Evolutionary conservation across 2,888 invertebrate species (phyloP), one percentile per base, ranked within the genome.

Genomic region (Gryllus longicercus): DNA sequence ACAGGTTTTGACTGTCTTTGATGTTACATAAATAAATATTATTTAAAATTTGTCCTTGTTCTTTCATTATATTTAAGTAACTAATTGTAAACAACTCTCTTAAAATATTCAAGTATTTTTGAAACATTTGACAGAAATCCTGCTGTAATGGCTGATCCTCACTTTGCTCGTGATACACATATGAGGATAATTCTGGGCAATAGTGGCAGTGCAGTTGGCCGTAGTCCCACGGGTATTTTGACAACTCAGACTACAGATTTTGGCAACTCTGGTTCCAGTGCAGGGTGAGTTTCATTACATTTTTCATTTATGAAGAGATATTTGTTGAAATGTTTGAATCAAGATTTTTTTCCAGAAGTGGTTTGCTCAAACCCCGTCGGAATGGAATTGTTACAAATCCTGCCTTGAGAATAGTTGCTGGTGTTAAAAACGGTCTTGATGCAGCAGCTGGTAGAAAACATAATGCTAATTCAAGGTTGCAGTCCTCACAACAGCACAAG

Each of bases 371-470:
- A 91, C 91, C 90, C 86, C 95, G 95, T 87, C 90, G 95, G 81
- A 95, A 95, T 85, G 95, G 95, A 2, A 94, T 95, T 81, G 95
- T 95, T 49, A 95, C 95, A 4, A 95, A 95, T 86, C 95, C 95
- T 18, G 95, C 95, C 80, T 91, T 95, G 91, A 90, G 95, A 84
- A 89, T 95, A 82, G 95, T 95, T 2, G 92, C 92, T 51, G 93
- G 93, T 84, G 92, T 94, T 76, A 90, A 93, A 84, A 93, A 93
- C 86, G 93, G 93, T 82, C 88, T 94, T 74, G 93, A 92, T 85
- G 90, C 90, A 84, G 88, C 88, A 75, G 88, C 88, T 76, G 88
- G 88, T 83, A 85, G 88, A 83, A 88, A 82, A 74, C 82, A 82
- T 25, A 75, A 63, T 51, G 77, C 87, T 87, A 51, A 85, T 86